Percentiles rank a stretch among this genome's conserved stretches.
phyloP scores from a whole-genome alignment of 64 coral and sea anemone genomes.

The Acropora yongei region DNA sequence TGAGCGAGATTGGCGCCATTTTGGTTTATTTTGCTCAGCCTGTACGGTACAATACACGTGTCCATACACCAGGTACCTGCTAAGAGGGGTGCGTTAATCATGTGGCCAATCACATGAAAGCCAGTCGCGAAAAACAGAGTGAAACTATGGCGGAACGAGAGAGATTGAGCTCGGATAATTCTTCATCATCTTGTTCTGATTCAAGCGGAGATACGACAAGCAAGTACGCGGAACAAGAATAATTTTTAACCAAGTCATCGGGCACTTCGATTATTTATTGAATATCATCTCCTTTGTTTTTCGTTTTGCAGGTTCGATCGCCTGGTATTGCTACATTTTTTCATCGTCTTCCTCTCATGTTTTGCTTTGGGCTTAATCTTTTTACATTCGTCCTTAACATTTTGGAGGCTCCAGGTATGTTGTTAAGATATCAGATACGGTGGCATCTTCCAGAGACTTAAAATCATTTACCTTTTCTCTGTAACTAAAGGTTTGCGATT shows the following conservation, averaged over 20 bases:
- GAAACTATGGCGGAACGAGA: slow-evolving; percentile 41
- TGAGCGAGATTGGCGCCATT: slow-evolving; percentile 92
- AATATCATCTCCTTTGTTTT: background rate
- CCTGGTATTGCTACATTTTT: slow-evolving; percentile 86
- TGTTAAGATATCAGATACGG: background rate
- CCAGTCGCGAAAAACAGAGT: slow-evolving; percentile 23
- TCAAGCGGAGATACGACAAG: slow-evolving; percentile 36
- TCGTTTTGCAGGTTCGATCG: slow-evolving; percentile 72
- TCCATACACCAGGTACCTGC: too few species aligned
- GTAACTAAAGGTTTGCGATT: background rate
- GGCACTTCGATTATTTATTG: background rate
- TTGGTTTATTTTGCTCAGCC: background rate
- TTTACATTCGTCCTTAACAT: slow-evolving; percentile 88
- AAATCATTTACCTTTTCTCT: background rate
- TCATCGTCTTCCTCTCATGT: slow-evolving; percentile 87
- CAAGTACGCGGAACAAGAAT: slow-evolving; percentile 5
- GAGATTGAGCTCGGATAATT: slow-evolving; percentile 15
- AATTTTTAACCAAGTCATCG: background rate
- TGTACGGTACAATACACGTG: too few species aligned
- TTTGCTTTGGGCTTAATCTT: slow-evolving; percentile 87
- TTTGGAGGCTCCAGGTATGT: slow-evolving; percentile 88
- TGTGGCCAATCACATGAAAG: background rate
- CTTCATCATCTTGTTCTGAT: slow-evolving; percentile 1
- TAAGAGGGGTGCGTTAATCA: background rate
- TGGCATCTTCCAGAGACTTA: background rate